Conservation (phyloP, 2,113 vertebrate genomes). For the Rhodinocichla rosea region DNA sequence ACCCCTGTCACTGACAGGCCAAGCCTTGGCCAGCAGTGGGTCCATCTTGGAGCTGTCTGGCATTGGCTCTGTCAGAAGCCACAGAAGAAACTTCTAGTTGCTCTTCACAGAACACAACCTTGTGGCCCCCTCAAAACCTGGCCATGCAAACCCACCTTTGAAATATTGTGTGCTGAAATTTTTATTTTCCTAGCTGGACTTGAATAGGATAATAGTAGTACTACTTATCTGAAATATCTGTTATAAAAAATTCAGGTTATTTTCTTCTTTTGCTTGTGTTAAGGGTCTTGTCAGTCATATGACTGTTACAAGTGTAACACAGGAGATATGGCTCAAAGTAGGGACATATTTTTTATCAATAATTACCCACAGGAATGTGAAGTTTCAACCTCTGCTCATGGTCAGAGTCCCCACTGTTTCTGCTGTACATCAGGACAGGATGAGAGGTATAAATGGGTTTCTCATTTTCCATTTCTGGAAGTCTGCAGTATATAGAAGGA, state of each 20-base stretch:
- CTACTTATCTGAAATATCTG: not conserved
- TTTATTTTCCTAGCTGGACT: not conserved
- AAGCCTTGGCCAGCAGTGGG: not conserved
- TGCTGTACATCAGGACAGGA: not conserved
- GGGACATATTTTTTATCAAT: not conserved
- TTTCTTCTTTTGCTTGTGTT: not conserved
- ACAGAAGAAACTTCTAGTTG: not conserved
- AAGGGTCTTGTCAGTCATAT: not conserved
- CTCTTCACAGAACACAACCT: not conserved
- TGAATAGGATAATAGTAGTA: not conserved
- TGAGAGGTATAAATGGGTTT: not conserved
- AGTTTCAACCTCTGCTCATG: not conserved
- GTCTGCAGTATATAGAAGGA: not conserved
- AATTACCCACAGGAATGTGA: not conserved
- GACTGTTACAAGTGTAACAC: not conserved
- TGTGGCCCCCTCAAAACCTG: not conserved
- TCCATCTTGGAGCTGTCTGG: not conserved
- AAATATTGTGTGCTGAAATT: not conserved
- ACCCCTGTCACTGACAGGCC: accelerated
- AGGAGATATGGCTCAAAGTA: not conserved
- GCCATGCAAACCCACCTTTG: not conserved
- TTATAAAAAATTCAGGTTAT: not conserved
- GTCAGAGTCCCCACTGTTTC: not conserved
- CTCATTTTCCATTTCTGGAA: not conserved
- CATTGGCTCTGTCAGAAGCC: not conserved